A percentile compares a stretch with the other conserved stretches of the same genome.
phyloP scores from a whole-genome alignment of 2,888 invertebrate genomes.

The Dicranocentrus wangi region DNA sequence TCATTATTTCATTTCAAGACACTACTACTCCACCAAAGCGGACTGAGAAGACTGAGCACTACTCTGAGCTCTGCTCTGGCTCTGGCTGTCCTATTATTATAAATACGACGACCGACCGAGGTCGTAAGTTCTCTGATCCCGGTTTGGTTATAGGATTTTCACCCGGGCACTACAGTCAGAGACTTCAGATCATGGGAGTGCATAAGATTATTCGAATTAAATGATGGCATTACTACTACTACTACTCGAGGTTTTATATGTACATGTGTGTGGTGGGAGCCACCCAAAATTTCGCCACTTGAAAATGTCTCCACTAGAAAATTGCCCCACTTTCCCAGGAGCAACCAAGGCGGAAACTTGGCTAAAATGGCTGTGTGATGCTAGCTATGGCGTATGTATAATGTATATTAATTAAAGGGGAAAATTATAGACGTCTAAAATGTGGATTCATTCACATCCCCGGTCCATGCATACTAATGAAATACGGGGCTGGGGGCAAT shows the following conservation, averaged over 20 bases:
- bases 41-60: background rate
- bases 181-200: constrained; percentile 42
- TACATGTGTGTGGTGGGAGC: background rate
- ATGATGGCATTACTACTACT: constrained; percentile 17
- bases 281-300: no score
- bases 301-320: no score
- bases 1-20: constrained; percentile 33
- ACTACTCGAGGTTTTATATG: background rate
- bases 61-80: background rate
- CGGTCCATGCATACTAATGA: no score
- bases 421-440: background rate
- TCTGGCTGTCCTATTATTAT: no score
- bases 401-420: background rate
- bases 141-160: constrained; percentile 12
- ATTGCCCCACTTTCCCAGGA: no score
- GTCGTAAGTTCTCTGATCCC: constrained; percentile 1
- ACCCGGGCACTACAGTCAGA: constrained; percentile 7
- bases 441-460: no score
- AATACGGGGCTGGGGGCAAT: no score
- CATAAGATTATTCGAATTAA: constrained; percentile 44
- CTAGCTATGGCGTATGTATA: no score
- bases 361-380: no score
- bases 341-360: no score
- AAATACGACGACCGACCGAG: no score
- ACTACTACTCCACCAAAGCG: no score